Percentiles rank a stretch among this genome's conserved stretches.
Conservation (phyloP, 2,888 invertebrate genomes). For the Polietes domitor region DNA sequence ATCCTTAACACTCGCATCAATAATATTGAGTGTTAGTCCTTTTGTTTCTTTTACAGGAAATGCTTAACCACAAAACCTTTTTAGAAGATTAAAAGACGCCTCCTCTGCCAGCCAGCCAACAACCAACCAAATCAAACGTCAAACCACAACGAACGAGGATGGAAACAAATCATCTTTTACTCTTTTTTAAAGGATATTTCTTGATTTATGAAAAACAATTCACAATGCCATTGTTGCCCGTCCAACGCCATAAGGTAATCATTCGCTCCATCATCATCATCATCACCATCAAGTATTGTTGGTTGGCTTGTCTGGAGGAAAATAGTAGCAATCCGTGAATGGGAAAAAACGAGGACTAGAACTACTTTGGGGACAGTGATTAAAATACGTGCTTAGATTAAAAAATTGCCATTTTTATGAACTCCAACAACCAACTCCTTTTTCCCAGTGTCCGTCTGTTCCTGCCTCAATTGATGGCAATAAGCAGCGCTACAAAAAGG, state of each 20-base stretch:
- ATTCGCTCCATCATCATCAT: constrained; percentile 15
- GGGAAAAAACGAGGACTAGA: constrained; percentile 30
- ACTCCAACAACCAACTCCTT: constrained; percentile 38
- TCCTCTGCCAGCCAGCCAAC: not conserved
- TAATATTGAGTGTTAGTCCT: constrained; percentile 55
- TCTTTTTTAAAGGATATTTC: constrained; percentile 44
- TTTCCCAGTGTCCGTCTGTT: not conserved
- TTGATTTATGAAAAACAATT: constrained; percentile 52
- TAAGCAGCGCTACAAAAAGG: constrained; percentile 43
- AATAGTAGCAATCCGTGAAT: constrained; percentile 27
- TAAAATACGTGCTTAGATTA: constrained; percentile 70
- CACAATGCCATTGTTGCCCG: constrained; percentile 38
- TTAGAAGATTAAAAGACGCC: constrained; percentile 68
- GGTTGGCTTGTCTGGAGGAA: not conserved
- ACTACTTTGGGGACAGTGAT: constrained; percentile 68
- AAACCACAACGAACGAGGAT: no score
- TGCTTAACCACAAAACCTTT: constrained; percentile 66
- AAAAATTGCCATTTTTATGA: constrained; percentile 49
- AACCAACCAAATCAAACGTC: no score
- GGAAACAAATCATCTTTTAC: constrained; percentile 26
- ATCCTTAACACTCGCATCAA: constrained; percentile 62
- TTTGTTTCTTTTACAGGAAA: constrained; percentile 46
- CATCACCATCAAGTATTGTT: not conserved
- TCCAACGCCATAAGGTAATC: constrained; percentile 15
- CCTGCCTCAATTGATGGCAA: constrained; percentile 53